A percentile compares a stretch with the other conserved stretches of the same genome.
These are phyloP conservation scores for Morus bassanus DNA, from an alignment of 2,797 vertebrate genomes.

Conservation along the genomic window DNA sequence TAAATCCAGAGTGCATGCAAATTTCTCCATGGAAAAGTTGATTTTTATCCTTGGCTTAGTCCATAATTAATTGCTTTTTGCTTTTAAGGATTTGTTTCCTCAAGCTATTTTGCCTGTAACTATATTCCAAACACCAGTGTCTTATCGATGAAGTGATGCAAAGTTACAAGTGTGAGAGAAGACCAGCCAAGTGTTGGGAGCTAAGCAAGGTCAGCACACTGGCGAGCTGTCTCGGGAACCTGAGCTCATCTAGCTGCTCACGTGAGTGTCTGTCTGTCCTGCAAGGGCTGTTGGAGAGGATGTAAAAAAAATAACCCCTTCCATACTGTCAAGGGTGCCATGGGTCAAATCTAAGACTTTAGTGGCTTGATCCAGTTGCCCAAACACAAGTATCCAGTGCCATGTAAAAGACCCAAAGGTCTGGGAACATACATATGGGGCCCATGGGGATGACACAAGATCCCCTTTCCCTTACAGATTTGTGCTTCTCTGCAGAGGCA, in stretches of 20 bases:
- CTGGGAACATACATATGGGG: not conserved
- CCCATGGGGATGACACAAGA: not conserved
- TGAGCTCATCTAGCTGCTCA: not conserved
- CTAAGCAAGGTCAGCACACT: not conserved
- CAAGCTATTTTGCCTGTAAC: not conserved
- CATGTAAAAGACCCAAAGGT: not conserved
- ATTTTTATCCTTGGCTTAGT: not conserved
- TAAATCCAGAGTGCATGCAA: not conserved
- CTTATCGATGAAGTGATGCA: not conserved
- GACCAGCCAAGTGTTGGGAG: not conserved
- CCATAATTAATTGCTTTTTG: not conserved
- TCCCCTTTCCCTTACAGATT: not conserved
- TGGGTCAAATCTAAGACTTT: not conserved
- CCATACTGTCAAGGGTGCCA: not conserved
- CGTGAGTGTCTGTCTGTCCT: not conserved
- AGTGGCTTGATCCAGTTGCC: not conserved
- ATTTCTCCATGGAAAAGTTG: not conserved
- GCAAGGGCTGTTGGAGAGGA: not conserved
- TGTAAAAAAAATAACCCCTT: not conserved
- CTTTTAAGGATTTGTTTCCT: not conserved
- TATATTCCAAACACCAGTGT: not conserved
- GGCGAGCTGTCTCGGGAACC: fast-evolving
- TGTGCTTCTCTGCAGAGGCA: not conserved
- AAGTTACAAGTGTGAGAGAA: not conserved
- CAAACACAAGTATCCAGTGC: not conserved